Conservation (phyloP, 2,888 invertebrate species). For the Bursaphelenchus okinawaensis region DNA sequence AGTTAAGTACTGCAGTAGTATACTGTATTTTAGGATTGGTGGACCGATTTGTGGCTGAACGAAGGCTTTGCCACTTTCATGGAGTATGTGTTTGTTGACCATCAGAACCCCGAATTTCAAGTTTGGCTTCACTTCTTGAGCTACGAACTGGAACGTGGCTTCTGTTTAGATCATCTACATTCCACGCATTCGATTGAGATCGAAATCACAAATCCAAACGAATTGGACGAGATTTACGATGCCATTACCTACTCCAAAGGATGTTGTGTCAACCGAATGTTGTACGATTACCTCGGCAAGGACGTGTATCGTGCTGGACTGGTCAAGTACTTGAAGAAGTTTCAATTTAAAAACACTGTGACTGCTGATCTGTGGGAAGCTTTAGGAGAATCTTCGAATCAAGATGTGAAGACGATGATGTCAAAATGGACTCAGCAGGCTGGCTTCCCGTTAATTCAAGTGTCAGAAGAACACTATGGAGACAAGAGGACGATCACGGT, state of each 20-base stretch:
- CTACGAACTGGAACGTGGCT: slow-evolving; percentile 76
- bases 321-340: slow-evolving; percentile 78
- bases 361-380: slow-evolving; percentile 90
- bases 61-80: slow-evolving; percentile 68
- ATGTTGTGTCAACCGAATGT: slow-evolving; percentile 82
- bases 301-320: slow-evolving; percentile 73
- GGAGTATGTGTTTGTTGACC: slow-evolving; percentile 85
- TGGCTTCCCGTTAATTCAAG: slow-evolving; percentile 80
- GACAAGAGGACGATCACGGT: slow-evolving; percentile 67
- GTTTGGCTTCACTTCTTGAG: slow-evolving; percentile 95
- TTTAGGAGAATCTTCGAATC: slow-evolving; percentile 75
- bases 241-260: slow-evolving; percentile 89
- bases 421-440: slow-evolving; percentile 88
- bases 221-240: slow-evolving; percentile 95
- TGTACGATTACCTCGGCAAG: slow-evolving; percentile 86
- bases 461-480: slow-evolving; percentile 40
- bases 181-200: slow-evolving; percentile 87
- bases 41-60: slow-evolving; percentile 41
- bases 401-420: slow-evolving; percentile 79
- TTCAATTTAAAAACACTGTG: slow-evolving; percentile 81
- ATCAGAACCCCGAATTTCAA: slow-evolving; percentile 87
- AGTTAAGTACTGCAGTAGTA: not conserved
- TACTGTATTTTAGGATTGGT: slow-evolving; percentile 47
- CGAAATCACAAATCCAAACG: slow-evolving; percentile 84
- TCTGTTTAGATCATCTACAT: slow-evolving; percentile 73